Percentiles rank a stretch among this genome's conserved stretches.
phyloP scores from a whole-genome alignment of 2,888 invertebrate species.

The Blastobasis lacticolella region DNA sequence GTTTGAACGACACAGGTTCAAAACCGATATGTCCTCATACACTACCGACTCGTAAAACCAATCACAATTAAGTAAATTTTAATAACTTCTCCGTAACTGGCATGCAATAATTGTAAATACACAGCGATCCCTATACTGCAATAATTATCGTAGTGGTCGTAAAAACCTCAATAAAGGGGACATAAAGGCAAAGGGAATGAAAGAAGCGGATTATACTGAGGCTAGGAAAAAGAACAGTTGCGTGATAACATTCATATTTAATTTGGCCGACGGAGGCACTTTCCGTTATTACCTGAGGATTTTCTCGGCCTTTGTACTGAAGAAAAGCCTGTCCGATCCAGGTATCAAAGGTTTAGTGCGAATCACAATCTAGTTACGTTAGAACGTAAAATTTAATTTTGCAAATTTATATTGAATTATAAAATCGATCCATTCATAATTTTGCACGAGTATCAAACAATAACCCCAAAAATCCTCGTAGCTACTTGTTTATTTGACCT shows the following conservation, averaged over 20 bases:
- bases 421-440: too few relatives aligned
- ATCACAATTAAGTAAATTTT: neutral
- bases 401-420: too few relatives aligned
- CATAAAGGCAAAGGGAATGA: conserved; percentile 30
- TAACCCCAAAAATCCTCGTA: too few relatives aligned
- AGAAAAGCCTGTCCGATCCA: neutral
- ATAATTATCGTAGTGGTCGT: conserved; percentile 30
- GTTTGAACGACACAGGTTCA: too few relatives aligned
- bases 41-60: too few relatives aligned
- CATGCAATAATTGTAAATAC: neutral
- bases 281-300: conserved; percentile 39
- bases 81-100: neutral
- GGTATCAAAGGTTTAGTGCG: too few relatives aligned
- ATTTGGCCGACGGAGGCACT: conserved; percentile 35
- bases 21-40: too few relatives aligned
- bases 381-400: too few relatives aligned
- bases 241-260: conserved; percentile 34
- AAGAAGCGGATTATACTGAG: conserved; percentile 25
- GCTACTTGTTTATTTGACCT: too few relatives aligned
- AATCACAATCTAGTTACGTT: too few relatives aligned
- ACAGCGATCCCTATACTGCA: conserved; percentile 19
- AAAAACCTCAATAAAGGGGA: conserved; percentile 43
- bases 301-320: conserved; percentile 20
- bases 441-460: too few relatives aligned
- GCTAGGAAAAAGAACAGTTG: neutral